phyloP scores from a whole-genome alignment of 2,113 vertebrate genomes.

The Scortum barcoo region DNA sequence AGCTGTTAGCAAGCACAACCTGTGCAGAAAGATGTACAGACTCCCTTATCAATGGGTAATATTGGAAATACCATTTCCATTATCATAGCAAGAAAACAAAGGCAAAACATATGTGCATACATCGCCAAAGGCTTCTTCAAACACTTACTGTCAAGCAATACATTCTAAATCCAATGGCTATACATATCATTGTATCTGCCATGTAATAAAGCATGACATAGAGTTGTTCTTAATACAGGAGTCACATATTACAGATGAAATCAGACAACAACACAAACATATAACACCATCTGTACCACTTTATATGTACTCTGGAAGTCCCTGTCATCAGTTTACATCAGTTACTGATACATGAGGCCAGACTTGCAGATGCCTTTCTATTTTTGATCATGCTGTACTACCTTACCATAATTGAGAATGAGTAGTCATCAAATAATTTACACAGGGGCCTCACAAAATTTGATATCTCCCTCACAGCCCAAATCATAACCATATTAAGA shows the following conservation, averaged over 20 bases:
- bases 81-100: slow-evolving; percentile 2
- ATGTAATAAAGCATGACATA: slow-evolving; percentile 9
- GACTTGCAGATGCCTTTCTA: slow-evolving; percentile 46
- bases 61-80: background rate
- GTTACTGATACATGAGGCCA: slow-evolving; percentile 31
- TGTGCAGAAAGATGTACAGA: too few relatives aligned
- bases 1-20: too few relatives aligned
- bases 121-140: slow-evolving; percentile 34
- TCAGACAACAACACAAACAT: background rate
- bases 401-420: slow-evolving; percentile 39
- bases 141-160: slow-evolving; percentile 44
- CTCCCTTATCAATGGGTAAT: too few relatives aligned
- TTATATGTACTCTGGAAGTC: slow-evolving; percentile 30
- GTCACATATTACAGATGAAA: slow-evolving; percentile 15
- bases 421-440: slow-evolving; percentile 56
- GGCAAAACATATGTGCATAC: background rate
- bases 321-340: slow-evolving; percentile 31
- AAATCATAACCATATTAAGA: slow-evolving; percentile 2
- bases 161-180: slow-evolving; percentile 15
- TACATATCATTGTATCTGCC: background rate
- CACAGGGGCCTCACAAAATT: slow-evolving; percentile 23
- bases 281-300: background rate
- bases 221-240: background rate
- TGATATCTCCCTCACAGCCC: slow-evolving; percentile 45
- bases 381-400: slow-evolving; percentile 38